Conservation (phyloP, 2,797 vertebrate genomes). For the Epinephelus coioides region DNA sequence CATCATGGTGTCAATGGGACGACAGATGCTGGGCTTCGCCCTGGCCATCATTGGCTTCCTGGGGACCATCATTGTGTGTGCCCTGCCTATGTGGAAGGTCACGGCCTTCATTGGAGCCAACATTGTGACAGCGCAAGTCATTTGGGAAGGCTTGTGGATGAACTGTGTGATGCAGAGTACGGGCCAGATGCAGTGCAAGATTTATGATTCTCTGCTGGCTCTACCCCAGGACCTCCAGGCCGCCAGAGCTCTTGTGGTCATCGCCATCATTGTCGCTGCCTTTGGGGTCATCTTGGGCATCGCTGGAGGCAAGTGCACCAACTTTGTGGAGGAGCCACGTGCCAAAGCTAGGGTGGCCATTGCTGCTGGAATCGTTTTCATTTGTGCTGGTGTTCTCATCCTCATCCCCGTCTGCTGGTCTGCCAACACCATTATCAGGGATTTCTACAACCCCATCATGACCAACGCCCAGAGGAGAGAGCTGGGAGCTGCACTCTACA, state of each 20-base stretch:
- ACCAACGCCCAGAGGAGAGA: slow-evolving; percentile 90
- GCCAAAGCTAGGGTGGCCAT: slow-evolving; percentile 91
- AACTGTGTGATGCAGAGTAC: slow-evolving; percentile 96
- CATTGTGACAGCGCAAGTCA: slow-evolving; percentile 93
- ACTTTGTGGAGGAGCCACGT: slow-evolving; percentile 87
- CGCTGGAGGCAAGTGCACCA: slow-evolving; percentile 94
- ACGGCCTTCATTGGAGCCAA: slow-evolving; percentile 95
- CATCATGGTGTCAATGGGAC: slow-evolving; percentile 93
- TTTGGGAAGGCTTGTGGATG: slow-evolving; percentile 98
- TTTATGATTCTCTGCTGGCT: slow-evolving; percentile 93
- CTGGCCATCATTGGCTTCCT: slow-evolving; percentile 91
- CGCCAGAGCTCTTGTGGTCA: slow-evolving; percentile 89
- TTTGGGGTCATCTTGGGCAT: slow-evolving; percentile 87
- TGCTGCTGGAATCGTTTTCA: slow-evolving; percentile 86
- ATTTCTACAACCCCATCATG: slow-evolving; percentile 95
- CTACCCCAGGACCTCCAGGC: slow-evolving; percentile 94
- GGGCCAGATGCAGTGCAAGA: slow-evolving; percentile 97
- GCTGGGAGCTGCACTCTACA: slow-evolving; percentile 91
- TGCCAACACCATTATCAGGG: slow-evolving; percentile 90
- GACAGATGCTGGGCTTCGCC: slow-evolving; percentile 92
- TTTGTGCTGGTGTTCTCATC: slow-evolving; percentile 86
- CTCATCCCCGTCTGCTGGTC: slow-evolving; percentile 94
- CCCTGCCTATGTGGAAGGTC: slow-evolving; percentile 95
- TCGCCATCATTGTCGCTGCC: slow-evolving; percentile 85
- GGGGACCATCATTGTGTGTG: slow-evolving; percentile 89